Conservation (phyloP, 1,140 invertebrate genomes). For the Atta texana region DNA sequence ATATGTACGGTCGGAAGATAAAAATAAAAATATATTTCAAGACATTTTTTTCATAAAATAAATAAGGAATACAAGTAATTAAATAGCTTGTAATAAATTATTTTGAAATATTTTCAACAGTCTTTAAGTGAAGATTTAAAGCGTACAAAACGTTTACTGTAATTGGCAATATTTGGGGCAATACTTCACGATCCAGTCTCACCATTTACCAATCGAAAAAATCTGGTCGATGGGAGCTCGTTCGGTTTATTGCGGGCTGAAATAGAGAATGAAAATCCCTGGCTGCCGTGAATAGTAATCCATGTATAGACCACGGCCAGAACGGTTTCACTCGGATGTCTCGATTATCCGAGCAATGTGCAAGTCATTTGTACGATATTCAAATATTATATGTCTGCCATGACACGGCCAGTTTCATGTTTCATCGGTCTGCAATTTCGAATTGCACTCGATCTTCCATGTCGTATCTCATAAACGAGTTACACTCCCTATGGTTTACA, state of each 20-base stretch:
- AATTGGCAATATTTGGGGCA: slow-evolving; percentile 21
- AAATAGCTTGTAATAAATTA: too few relatives aligned
- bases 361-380: slow-evolving; percentile 56
- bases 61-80: not conserved
- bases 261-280: slow-evolving; percentile 48
- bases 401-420: slow-evolving; percentile 24
- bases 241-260: slow-evolving; percentile 46
- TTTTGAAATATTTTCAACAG: too few relatives aligned
- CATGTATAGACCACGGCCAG: not conserved
- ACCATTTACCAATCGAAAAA: slow-evolving; percentile 31
- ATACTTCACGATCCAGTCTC: slow-evolving; percentile 24
- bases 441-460: slow-evolving; percentile 28
- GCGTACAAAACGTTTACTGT: not conserved
- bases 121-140: slow-evolving; percentile 19
- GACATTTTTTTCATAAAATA: slow-evolving; percentile 1
- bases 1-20: not conserved
- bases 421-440: slow-evolving; percentile 23
- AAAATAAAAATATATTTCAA: not conserved
- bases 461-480: slow-evolving; percentile 20
- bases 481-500: not conserved
- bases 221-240: slow-evolving; percentile 37
- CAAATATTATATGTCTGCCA: slow-evolving; percentile 48
- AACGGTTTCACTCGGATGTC: slow-evolving; percentile 18
- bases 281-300: slow-evolving; percentile 36
- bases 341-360: slow-evolving; percentile 55